Percentiles rank a stretch among this genome's conserved stretches.
These are phyloP conservation scores for Myiagra hebetior DNA, from an alignment of 2,113 vertebrate species.

Conservation along the genomic window DNA sequence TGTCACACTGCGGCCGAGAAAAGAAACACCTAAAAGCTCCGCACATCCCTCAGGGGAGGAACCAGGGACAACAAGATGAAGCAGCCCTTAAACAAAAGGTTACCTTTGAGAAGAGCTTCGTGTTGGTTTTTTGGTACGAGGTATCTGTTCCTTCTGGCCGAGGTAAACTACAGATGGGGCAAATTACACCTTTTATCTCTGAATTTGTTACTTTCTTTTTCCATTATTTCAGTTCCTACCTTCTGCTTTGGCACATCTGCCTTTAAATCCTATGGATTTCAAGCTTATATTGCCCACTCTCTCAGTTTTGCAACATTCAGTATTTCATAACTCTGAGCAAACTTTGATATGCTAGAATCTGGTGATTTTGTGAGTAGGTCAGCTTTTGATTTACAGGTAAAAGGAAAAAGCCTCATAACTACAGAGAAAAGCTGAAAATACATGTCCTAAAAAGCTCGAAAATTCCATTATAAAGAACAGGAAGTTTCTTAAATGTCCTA, in stretches of 20 bases:
- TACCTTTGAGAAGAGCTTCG: not conserved
- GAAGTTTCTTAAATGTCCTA: not conserved
- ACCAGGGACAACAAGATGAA: not conserved
- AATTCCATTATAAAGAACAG: not conserved
- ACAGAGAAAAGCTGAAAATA: not conserved
- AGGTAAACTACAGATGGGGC: not conserved
- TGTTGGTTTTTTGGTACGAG: not conserved
- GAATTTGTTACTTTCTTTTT: not conserved
- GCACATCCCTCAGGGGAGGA: not conserved
- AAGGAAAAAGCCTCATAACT: not conserved
- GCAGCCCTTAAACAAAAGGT: not conserved
- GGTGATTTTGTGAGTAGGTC: not conserved
- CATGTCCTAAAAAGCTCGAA: not conserved
- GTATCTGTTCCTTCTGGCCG: not conserved
- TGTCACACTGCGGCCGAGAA: fast-evolving
- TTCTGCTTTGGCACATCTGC: not conserved
- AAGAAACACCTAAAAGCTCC: not conserved
- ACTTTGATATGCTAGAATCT: not conserved
- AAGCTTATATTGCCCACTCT: not conserved
- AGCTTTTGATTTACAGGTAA: not conserved
- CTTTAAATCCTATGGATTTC: not conserved
- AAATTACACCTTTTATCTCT: not conserved
- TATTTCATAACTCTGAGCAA: not conserved
- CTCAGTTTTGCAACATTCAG: not conserved
- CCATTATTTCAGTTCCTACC: not conserved